Base-by-base conservation (phyloP, 2,113 vertebrate species). In the Fregata magnificens region DNA sequence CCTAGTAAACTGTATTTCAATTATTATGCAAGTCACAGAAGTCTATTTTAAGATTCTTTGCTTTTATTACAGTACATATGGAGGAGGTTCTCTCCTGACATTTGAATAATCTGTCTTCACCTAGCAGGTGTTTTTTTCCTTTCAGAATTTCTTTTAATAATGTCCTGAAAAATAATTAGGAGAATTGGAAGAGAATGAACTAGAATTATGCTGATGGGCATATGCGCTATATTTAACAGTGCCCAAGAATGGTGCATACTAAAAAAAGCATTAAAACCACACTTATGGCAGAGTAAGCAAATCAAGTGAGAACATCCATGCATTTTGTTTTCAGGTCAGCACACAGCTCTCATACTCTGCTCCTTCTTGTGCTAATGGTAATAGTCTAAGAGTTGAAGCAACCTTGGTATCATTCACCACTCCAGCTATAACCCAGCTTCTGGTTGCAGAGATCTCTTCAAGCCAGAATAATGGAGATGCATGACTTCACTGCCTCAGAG, bases 91-190 rank as follows among this genome's bases (percentile, higher is more conserved):
- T 95, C 95, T 84, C 77, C 79, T 92, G 88, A 81, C 77, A 92
- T 74, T 86, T 71, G 72, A 92, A 78, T 90, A 77, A 81, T 69
- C 50, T 83, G 47, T 76, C 82, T 95, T 92, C 86, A 78, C 83
- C 47, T 86, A 95, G 58, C 65, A 92, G 83, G 94, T 94, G 80
- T 93, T 61, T 88, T 88, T 89, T 97, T 95, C 52, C 69, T 95
- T 95, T 83, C 73, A 82, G 65, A 59, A n/a, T 31, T 76, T 94
- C 72, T 82, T 61, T 80, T 55, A 93, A 76, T 79, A 95, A 40
- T n/a, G 49, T 78, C 47, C 81, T 79, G 42, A 89, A 95, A 91
- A 91, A 93, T 67, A 82, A 79, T 71, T 73, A 79, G 55, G 40
- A 91, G 52, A 82, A 72, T 2, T 84, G 61, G 52, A 94, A 84